These are phyloP conservation scores for Penaeus japonicus DNA, from an alignment of 1,140 invertebrate species.

Conservation along the genomic window DNA sequence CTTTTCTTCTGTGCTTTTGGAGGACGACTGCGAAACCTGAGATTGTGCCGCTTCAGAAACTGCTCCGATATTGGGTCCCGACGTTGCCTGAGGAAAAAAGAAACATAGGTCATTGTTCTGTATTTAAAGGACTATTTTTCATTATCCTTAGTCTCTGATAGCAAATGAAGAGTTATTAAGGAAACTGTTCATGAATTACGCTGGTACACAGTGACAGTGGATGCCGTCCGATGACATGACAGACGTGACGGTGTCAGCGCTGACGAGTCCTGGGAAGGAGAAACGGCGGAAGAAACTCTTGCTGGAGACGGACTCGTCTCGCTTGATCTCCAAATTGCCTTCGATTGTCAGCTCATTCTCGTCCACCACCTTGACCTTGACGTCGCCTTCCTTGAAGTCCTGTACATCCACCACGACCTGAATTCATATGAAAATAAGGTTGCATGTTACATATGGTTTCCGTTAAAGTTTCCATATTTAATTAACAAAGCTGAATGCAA, in stretches of 20 bases:
- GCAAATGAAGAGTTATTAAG: too few species aligned
- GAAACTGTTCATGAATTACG: not conserved
- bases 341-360: constrained; percentile 31
- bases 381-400: constrained; percentile 24
- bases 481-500: too few species aligned
- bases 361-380: constrained; percentile 18
- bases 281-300: constrained; percentile 26
- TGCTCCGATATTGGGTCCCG: too few species aligned
- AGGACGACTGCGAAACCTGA: too few species aligned
- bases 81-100: too few species aligned
- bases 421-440: not conserved
- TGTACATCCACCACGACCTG: constrained; percentile 44
- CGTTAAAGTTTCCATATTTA: too few species aligned
- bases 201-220: constrained; percentile 35
- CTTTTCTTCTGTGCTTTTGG: too few species aligned
- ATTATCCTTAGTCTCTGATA: too few species aligned
- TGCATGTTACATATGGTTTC: too few species aligned
- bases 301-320: not conserved
- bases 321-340: constrained; percentile 24
- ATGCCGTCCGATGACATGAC: constrained; percentile 36
- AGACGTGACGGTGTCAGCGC: not conserved
- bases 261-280: constrained; percentile 23
- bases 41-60: too few species aligned
- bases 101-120: too few species aligned
- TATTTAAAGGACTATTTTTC: too few species aligned